A percentile compares a stretch with the other conserved stretches of the same genome.
Conservation (phyloP, 2,797 vertebrate genomes). For the Aplochiton taeniatus region DNA sequence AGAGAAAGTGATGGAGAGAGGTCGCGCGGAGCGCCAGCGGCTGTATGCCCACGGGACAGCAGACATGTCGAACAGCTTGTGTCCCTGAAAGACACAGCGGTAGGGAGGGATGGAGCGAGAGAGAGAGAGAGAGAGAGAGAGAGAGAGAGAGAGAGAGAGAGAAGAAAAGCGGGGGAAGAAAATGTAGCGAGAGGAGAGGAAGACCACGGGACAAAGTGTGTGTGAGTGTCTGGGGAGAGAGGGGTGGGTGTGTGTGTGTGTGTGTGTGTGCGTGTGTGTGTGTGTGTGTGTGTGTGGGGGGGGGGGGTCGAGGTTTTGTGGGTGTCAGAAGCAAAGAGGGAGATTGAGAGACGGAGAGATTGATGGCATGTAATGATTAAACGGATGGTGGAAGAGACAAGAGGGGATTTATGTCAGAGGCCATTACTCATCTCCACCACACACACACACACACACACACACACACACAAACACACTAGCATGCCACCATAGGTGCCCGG, state of each 20-base stretch:
- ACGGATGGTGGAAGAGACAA: constrained; percentile 71
- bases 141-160: constrained; percentile 41
- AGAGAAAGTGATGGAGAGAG: neutral
- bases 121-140: constrained; percentile 2
- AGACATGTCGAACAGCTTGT: neutral
- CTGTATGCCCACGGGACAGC: neutral
- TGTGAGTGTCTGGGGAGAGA: neutral
- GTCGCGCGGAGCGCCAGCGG: neutral
- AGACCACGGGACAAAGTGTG: neutral
- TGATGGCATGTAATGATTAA: constrained; percentile 73
- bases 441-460: neutral
- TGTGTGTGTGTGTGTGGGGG: neutral
- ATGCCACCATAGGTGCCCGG: constrained; percentile 54
- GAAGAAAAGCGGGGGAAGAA: neutral
- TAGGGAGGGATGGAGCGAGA: constrained; percentile 25
- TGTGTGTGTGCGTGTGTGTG: neutral
- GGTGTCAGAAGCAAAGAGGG: constrained; percentile 52
- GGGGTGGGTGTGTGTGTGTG: neutral
- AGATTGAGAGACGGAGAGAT: constrained; percentile 65
- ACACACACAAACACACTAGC: constrained; percentile 13
- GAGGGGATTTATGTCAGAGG: constrained; percentile 64
- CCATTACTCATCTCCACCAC: constrained; percentile 64
- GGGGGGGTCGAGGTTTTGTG: too few relatives aligned
- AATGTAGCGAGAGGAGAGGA: neutral
- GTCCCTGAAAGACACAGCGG: constrained; percentile 1